Percentiles rank a stretch among this genome's conserved stretches.
phyloP scores from a whole-genome alignment of 2,888 invertebrate species.

The Agonopterix subpropinquella region DNA sequence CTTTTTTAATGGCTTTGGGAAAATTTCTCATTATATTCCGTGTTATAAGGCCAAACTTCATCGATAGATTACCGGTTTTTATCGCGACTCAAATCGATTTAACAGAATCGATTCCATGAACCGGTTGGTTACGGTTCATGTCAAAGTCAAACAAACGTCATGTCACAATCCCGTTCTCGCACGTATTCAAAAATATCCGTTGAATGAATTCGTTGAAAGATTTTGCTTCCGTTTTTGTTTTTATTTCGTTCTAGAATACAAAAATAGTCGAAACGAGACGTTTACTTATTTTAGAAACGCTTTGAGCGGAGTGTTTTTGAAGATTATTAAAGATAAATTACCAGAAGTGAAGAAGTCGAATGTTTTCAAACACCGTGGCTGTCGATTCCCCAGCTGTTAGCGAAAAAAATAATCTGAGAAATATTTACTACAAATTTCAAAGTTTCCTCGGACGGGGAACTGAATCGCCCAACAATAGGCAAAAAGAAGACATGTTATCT shows the following conservation, averaged over 20 bases:
- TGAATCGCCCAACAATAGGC: slow-evolving; percentile 7
- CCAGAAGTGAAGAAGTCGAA: slow-evolving; percentile 30
- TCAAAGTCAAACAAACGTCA: neutral
- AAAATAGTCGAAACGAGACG: slow-evolving; percentile 14
- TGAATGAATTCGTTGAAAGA: slow-evolving; percentile 24
- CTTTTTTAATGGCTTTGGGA: too few species aligned
- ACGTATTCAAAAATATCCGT: slow-evolving; percentile 26
- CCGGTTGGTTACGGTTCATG: neutral
- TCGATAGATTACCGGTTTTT: too few species aligned
- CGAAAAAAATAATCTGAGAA: slow-evolving; percentile 34
- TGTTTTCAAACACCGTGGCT: slow-evolving; percentile 40
- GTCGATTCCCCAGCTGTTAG: slow-evolving; percentile 27
- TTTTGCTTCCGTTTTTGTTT: slow-evolving; percentile 18
- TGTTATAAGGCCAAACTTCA: too few species aligned
- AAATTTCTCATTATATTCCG: too few species aligned
- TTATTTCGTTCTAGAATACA: slow-evolving; percentile 16
- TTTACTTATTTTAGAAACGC: slow-evolving; percentile 5
- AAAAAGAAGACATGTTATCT: slow-evolving; percentile 31
- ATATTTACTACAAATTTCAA: slow-evolving; percentile 41
- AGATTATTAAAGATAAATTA: slow-evolving; percentile 1
- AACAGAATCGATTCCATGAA: too few species aligned
- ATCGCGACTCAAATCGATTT: too few species aligned
- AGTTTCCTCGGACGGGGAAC: slow-evolving; percentile 34
- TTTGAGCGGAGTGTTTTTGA: neutral
- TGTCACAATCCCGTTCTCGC: too few species aligned